Conservation (phyloP, 2,888 invertebrate species). For the Lasiommata megera region DNA sequence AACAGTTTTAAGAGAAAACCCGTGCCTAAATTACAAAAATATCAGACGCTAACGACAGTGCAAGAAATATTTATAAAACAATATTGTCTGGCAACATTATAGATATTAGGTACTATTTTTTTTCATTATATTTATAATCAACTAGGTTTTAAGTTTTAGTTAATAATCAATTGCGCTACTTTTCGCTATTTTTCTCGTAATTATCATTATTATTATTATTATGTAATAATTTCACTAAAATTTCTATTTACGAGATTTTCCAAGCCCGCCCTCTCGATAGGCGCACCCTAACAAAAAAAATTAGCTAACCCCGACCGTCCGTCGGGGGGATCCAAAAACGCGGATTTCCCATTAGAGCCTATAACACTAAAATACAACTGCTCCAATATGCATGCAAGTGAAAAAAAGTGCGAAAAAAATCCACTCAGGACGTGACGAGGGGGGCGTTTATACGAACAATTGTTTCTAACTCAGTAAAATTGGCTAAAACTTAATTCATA, state of each 20-base stretch:
- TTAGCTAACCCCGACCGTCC: slow-evolving; percentile 58
- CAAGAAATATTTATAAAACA: slow-evolving; percentile 61
- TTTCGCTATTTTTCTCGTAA: slow-evolving; percentile 53
- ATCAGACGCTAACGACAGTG: slow-evolving; percentile 59
- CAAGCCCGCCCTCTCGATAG: slow-evolving; percentile 39
- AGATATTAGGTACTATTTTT: slow-evolving; percentile 66
- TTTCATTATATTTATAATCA: slow-evolving; percentile 57
- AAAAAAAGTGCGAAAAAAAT: slow-evolving; percentile 57
- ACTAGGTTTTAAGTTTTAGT: slow-evolving; percentile 63
- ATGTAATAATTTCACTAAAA: slow-evolving; percentile 70
- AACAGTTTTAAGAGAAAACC: slow-evolving; percentile 28
- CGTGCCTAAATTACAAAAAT: slow-evolving; percentile 47
- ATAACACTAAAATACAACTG: slow-evolving; percentile 33
- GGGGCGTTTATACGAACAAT: slow-evolving; percentile 9
- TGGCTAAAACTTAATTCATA: too few species aligned
- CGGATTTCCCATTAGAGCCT: slow-evolving; percentile 44
- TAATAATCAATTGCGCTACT: slow-evolving; percentile 76
- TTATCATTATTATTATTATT: slow-evolving; percentile 30
- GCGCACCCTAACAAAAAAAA: slow-evolving; percentile 39
- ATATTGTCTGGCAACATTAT: slow-evolving; percentile 75
- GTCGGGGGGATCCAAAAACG: slow-evolving; percentile 61
- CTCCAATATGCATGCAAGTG: slow-evolving; percentile 68
- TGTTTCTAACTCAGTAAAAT: too few species aligned
- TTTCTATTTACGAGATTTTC: slow-evolving; percentile 60
- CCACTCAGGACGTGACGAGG: slow-evolving; percentile 49